Evolutionary conservation across 2,113 vertebrate species (phyloP).

Genomic region (Bostrychus sinensis): DNA sequence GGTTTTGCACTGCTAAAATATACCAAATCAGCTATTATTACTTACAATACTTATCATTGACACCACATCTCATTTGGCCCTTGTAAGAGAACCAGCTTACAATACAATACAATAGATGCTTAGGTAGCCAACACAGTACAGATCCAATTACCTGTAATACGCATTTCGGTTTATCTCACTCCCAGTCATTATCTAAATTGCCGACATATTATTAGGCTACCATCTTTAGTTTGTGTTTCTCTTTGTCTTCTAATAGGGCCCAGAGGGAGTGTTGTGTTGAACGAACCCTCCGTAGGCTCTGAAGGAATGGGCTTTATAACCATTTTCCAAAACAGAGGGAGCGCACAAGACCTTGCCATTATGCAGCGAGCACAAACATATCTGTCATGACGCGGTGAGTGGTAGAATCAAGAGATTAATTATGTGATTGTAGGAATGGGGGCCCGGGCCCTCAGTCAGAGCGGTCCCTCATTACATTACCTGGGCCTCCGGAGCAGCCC

Average conservation of each 20-base stretch:
- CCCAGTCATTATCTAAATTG: slow-evolving; percentile 99
- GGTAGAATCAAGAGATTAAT: slow-evolving; percentile 76
- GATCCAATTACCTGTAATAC: slow-evolving; percentile 98
- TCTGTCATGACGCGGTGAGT: slow-evolving; percentile 71
- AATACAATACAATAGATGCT: slow-evolving; percentile 57
- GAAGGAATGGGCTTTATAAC: slow-evolving; percentile 81
- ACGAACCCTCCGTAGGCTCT: slow-evolving; percentile 91
- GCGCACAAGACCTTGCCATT: slow-evolving; percentile 58
- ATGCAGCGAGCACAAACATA: slow-evolving; percentile 72
- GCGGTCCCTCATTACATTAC: slow-evolving; percentile 75
- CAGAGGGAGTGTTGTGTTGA: slow-evolving; percentile 91
- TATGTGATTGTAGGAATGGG: slow-evolving; percentile 64
- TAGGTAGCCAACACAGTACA: slow-evolving; percentile 79
- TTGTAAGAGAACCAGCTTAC: slow-evolving; percentile 48
- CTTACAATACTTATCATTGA: slow-evolving; percentile 60
- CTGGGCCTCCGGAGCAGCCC: slow-evolving; percentile 63
- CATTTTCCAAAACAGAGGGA: slow-evolving; percentile 66
- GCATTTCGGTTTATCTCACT: slow-evolving; percentile 97
- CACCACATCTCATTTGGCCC: slow-evolving; percentile 52
- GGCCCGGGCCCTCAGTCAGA: slow-evolving; percentile 48
- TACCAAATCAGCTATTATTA: slow-evolving; percentile 46
- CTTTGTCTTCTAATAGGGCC: slow-evolving; percentile 88
- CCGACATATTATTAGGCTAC: slow-evolving; percentile 91
- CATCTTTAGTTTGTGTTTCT: slow-evolving; percentile 79
- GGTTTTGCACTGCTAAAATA: slow-evolving; percentile 25